These are phyloP conservation scores for Chionoecetes opilio DNA, from an alignment of 1,140 invertebrate species.

Conservation along the genomic window DNA sequence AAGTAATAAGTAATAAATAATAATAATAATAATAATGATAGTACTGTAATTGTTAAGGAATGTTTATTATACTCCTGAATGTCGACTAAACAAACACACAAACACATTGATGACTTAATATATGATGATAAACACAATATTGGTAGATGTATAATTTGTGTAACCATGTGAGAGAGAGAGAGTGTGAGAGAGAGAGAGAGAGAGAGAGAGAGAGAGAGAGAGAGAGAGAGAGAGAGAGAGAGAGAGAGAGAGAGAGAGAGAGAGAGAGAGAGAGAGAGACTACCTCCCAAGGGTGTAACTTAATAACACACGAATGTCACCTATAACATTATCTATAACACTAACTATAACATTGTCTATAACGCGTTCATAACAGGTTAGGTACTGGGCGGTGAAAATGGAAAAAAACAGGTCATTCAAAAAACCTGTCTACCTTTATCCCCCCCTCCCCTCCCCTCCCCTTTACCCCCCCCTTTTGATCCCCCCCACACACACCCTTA, in stretches of 20 bases:
- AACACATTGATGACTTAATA: neutral
- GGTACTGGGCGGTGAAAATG: too few relatives aligned
- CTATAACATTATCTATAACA: too few relatives aligned
- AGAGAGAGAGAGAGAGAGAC: neutral
- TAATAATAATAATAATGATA: constrained; percentile 32
- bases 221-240: neutral
- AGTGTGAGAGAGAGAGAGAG: neutral
- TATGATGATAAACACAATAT: neutral
- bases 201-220: neutral
- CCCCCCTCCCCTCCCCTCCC: neutral
- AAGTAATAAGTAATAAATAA: constrained; percentile 4
- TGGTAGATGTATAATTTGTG: neutral
- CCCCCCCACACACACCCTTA: neutral
- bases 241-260: too few relatives aligned
- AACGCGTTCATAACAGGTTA: too few relatives aligned
- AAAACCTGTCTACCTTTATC: too few relatives aligned
- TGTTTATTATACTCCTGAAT: neutral
- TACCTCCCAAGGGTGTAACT: too few relatives aligned
- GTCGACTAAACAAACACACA: neutral
- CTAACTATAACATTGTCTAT: too few relatives aligned
- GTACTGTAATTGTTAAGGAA: neutral
- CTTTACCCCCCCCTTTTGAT: neutral
- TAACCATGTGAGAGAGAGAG: neutral
- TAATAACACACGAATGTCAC: too few relatives aligned
- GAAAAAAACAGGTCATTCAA: too few relatives aligned